Evolutionary conservation across 2,113 vertebrate genomes (phyloP).

Genomic region (Hipposideros armiger): DNA sequence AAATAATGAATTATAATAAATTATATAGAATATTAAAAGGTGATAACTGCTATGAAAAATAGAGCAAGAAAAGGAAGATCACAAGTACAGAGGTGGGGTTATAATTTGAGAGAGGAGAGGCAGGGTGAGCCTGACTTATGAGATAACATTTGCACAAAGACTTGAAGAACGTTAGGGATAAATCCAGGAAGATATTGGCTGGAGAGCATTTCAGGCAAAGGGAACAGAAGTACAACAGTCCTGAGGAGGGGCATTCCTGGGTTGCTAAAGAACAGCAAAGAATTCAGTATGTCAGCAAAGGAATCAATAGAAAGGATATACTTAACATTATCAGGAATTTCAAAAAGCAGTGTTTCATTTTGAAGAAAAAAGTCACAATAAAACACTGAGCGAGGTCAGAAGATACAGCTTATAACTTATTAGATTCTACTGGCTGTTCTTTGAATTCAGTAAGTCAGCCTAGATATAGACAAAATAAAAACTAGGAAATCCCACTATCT

Average conservation of each 20-base stretch:
- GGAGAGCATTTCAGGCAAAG: constrained; percentile 3
- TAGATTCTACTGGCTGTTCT: constrained; percentile 4
- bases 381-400: constrained; percentile 37
- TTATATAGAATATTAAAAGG: constrained; percentile 12
- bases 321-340: neutral
- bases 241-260: neutral
- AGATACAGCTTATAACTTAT: neutral
- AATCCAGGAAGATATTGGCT: neutral
- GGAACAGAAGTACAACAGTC: neutral
- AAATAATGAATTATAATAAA: neutral
- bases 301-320: neutral
- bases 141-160: neutral
- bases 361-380: constrained; percentile 41
- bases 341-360: neutral
- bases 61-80: neutral
- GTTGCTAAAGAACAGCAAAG: constrained; percentile 7
- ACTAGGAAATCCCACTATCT: neutral
- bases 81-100: neutral
- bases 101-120: neutral
- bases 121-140: neutral
- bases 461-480: constrained; percentile 26
- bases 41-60: neutral
- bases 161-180: neutral
- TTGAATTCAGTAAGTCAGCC: constrained; percentile 4
- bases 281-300: neutral